Evolutionary conservation across 2,888 invertebrate genomes (phyloP).

Genomic region (Fissipunctia ypsillon): DNA sequence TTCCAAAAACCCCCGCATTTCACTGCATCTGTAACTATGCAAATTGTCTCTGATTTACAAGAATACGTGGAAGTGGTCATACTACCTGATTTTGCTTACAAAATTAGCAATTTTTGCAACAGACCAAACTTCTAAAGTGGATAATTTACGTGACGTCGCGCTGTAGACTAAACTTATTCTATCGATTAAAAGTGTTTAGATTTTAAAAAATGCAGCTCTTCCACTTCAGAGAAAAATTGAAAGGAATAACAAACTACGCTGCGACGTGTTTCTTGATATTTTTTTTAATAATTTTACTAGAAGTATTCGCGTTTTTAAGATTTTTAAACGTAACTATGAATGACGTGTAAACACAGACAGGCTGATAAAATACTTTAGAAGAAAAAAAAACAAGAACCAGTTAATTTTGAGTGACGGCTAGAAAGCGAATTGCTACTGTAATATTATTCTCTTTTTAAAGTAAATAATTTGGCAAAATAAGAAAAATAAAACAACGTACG

Average conservation of each 20-base stretch:
- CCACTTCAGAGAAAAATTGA: not conserved
- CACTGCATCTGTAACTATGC: conserved; percentile 40
- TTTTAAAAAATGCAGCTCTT: conserved; percentile 10
- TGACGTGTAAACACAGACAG: conserved; percentile 14
- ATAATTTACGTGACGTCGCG: conserved; percentile 11
- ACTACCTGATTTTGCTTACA: conserved; percentile 4
- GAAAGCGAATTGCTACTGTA: not conserved
- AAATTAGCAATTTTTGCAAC: conserved; percentile 27
- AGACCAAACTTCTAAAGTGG: conserved; percentile 19
- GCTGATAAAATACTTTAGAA: not conserved
- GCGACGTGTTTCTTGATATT: not conserved
- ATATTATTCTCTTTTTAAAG: not conserved
- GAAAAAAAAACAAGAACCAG: not conserved
- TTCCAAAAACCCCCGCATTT: conserved; percentile 44
- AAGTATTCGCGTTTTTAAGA: not conserved
- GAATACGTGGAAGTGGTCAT: not conserved
- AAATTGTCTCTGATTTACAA: conserved; percentile 43
- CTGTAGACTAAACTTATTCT: conserved; percentile 33
- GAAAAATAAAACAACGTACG: not conserved
- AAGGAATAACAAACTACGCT: not conserved
- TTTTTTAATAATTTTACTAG: not conserved
- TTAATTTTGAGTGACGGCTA: not conserved
- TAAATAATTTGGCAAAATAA: not conserved
- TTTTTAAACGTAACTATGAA: conserved; percentile 5
- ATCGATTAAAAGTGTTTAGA: conserved; percentile 14